Evolutionary conservation across 2,113 vertebrate genomes (phyloP).

Genomic region (Alligator mississippiensis): DNA sequence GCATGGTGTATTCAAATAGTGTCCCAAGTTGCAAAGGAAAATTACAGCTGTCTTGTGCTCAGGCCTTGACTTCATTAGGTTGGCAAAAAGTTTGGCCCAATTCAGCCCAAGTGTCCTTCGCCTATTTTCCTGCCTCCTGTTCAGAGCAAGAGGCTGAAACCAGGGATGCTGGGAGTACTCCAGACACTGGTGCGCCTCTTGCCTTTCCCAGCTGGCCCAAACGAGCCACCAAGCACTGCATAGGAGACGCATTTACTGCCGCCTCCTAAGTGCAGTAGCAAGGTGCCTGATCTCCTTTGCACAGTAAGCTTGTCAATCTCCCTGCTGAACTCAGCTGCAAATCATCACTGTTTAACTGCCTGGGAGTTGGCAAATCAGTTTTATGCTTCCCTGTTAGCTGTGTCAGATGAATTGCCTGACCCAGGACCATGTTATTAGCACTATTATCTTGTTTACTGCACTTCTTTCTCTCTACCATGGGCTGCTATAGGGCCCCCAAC

Average conservation of each 20-base stretch:
- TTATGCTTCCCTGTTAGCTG: not conserved
- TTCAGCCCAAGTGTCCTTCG: no score
- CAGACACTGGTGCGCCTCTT: not conserved
- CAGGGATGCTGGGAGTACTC: not conserved
- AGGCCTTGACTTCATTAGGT: no score
- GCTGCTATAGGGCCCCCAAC: not conserved
- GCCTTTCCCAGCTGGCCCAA: not conserved
- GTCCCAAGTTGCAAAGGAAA: no score
- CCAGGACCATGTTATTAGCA: slow-evolving; percentile 20
- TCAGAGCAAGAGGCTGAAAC: not conserved
- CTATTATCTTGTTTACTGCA: slow-evolving; percentile 53
- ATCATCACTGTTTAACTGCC: not conserved
- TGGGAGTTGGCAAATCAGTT: not conserved
- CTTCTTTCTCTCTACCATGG: not conserved
- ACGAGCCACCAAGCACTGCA: not conserved
- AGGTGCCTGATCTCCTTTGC: not conserved
- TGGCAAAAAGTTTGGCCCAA: no score
- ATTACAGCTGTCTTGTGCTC: no score
- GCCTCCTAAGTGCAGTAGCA: not conserved
- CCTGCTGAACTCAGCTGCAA: not conserved
- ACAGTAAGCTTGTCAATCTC: slow-evolving; percentile 5
- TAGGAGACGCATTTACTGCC: not conserved
- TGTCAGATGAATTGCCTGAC: slow-evolving; percentile 49
- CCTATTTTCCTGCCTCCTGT: not conserved
- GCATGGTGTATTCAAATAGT: no score